Conservation (phyloP, 2,113 vertebrate species). For the Scomber japonicus region DNA sequence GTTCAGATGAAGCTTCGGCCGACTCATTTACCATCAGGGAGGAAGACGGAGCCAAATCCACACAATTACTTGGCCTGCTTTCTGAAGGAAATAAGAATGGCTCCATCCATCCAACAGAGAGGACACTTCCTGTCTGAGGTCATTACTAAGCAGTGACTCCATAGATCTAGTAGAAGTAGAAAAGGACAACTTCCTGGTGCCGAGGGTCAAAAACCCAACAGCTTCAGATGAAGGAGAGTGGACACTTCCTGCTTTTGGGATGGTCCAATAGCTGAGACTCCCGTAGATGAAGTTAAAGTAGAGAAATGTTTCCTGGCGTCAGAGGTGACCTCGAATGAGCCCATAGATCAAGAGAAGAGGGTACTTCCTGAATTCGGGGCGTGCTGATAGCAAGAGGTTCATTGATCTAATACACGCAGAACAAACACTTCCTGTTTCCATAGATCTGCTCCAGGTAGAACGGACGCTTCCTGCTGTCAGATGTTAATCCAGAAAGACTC, state of each 20-base stretch:
- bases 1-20: constrained; percentile 5
- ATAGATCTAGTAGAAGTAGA: constrained; percentile 54
- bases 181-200: constrained; percentile 70
- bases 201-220: constrained; percentile 45
- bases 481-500: neutral
- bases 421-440: constrained; percentile 21
- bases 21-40: constrained; percentile 65
- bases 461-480: neutral
- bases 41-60: constrained; percentile 44
- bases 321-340: constrained; percentile 63
- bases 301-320: constrained; percentile 76
- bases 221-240: constrained; percentile 57
- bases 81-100: constrained; percentile 65
- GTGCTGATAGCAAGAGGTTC: constrained; percentile 9
- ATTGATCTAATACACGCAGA: constrained; percentile 36
- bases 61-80: constrained; percentile 67
- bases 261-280: no score
- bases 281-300: constrained; percentile 35
- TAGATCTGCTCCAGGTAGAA: constrained; percentile 12
- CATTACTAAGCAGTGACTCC: constrained; percentile 44
- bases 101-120: constrained; percentile 71
- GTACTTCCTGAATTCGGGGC: constrained; percentile 49
- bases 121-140: constrained; percentile 67
- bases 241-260: constrained; percentile 65
- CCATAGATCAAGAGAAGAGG: constrained; percentile 59